Conservation (phyloP, 2,113 vertebrate genomes). For the Ochotona curzoniae region DNA sequence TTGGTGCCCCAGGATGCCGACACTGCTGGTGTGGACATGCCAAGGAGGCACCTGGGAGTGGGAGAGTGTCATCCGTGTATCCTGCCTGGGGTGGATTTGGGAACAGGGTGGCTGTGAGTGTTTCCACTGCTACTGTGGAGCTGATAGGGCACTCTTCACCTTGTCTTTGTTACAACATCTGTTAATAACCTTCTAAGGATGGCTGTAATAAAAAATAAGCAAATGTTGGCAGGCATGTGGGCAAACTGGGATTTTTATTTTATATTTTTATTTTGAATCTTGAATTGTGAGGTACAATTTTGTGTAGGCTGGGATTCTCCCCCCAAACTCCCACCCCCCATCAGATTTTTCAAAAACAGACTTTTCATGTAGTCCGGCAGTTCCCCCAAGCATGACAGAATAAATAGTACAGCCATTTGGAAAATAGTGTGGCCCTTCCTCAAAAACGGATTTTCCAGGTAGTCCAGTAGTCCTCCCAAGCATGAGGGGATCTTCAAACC, state of each 20-base stretch:
- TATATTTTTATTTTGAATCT: too few relatives aligned
- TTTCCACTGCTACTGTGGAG: background rate
- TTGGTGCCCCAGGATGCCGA: background rate
- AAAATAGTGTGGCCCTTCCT: background rate
- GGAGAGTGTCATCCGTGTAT: rapidly evolving
- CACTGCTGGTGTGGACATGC: background rate
- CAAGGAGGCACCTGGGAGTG: background rate
- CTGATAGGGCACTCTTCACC: background rate
- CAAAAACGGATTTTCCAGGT: background rate
- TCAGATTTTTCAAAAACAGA: background rate
- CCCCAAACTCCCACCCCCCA: too few relatives aligned
- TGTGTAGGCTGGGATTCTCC: too few relatives aligned
- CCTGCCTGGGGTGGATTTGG: background rate
- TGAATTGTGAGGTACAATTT: too few relatives aligned
- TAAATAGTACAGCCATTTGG: too few relatives aligned
- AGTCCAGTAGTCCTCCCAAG: background rate
- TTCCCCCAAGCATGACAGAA: background rate
- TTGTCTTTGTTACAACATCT: background rate
- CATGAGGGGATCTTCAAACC: too few relatives aligned
- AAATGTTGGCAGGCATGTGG: background rate
- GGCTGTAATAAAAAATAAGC: background rate
- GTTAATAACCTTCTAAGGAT: background rate
- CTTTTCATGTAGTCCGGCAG: background rate
- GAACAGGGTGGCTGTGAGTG: background rate
- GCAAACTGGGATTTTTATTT: background rate